Conservation (phyloP, 2,113 vertebrate genomes). For the Crotalus viridis region DNA sequence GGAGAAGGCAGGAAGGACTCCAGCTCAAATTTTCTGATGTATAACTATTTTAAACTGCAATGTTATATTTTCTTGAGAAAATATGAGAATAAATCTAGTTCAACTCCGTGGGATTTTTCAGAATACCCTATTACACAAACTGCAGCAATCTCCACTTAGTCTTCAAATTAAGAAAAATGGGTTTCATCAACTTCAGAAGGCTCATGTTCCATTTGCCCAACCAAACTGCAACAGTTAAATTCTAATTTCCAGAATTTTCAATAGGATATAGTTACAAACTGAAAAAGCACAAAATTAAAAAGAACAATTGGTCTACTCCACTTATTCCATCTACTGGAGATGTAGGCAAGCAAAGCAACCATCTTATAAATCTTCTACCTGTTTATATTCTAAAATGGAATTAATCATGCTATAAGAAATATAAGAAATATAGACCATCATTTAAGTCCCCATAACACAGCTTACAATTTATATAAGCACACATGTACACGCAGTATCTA, state of each 20-base stretch:
- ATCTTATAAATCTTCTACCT: not conserved
- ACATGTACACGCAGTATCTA: not conserved
- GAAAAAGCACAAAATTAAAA: slow-evolving; percentile 42
- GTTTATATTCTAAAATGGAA: not conserved
- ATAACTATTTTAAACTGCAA: not conserved
- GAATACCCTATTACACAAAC: slow-evolving; percentile 5
- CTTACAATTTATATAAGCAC: slow-evolving; percentile 39
- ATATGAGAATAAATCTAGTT: not conserved
- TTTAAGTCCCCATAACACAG: slow-evolving; percentile 9
- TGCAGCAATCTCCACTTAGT: not conserved
- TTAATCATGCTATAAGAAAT: slow-evolving; percentile 43
- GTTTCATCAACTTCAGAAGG: not conserved
- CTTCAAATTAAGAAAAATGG: slow-evolving; percentile 32
- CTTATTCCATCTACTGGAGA: slow-evolving; percentile 44
- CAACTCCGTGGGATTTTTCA: not conserved
- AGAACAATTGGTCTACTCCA: slow-evolving; percentile 14
- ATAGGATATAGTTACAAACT: not conserved
- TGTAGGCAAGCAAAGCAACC: slow-evolving; percentile 22
- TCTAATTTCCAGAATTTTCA: not conserved
- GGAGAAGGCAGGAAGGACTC: slow-evolving; percentile 48
- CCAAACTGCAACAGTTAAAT: slow-evolving; percentile 8
- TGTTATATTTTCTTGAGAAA: not conserved
- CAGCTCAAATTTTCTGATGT: slow-evolving; percentile 30
- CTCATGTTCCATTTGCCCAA: slow-evolving; percentile 28
- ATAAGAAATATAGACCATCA: slow-evolving; percentile 31